These are phyloP conservation scores for Epsilonema sp. DNA, from an alignment of 2,888 invertebrate species.

Conservation along the genomic window DNA sequence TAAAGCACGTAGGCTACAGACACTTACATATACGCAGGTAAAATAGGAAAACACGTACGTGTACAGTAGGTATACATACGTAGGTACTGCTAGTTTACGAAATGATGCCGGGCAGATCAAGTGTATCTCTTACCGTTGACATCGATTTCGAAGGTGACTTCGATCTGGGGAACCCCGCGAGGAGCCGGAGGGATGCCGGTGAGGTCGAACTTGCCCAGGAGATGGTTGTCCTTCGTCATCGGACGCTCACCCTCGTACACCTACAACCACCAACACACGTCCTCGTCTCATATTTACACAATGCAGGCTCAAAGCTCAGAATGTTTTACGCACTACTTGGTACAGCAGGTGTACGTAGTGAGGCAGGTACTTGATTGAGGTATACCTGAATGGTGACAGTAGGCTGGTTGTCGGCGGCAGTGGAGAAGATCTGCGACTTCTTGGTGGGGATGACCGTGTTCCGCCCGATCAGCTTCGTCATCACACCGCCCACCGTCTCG, in stretches of 20 bases:
- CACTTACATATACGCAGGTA: background rate
- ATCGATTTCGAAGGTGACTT: slow-evolving; percentile 38
- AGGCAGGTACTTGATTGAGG: no score
- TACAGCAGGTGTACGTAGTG: slow-evolving; percentile 36
- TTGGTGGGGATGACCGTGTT: slow-evolving; percentile 98
- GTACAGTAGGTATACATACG: slow-evolving; percentile 1
- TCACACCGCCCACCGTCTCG: slow-evolving; percentile 97
- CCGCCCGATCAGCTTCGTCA: slow-evolving; percentile 91
- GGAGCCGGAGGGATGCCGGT: no score
- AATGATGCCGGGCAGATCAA: no score
- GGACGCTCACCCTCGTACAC: no score
- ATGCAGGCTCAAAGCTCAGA: slow-evolving; percentile 12
- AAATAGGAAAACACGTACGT: no score
- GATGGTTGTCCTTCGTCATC: no score
- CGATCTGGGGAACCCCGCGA: no score
- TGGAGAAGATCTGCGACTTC: slow-evolving; percentile 97
- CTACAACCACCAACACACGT: background rate
- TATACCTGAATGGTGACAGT: slow-evolving; percentile 81
- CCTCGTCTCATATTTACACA: background rate
- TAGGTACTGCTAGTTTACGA: no score
- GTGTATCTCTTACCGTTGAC: slow-evolving; percentile 36
- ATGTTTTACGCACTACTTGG: slow-evolving; percentile 34
- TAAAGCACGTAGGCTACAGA: no score
- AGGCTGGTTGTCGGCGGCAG: slow-evolving; percentile 95
- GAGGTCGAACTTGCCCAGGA: no score